phyloP scores from a whole-genome alignment of 2,888 invertebrate genomes.

The Diadromus collaris region DNA sequence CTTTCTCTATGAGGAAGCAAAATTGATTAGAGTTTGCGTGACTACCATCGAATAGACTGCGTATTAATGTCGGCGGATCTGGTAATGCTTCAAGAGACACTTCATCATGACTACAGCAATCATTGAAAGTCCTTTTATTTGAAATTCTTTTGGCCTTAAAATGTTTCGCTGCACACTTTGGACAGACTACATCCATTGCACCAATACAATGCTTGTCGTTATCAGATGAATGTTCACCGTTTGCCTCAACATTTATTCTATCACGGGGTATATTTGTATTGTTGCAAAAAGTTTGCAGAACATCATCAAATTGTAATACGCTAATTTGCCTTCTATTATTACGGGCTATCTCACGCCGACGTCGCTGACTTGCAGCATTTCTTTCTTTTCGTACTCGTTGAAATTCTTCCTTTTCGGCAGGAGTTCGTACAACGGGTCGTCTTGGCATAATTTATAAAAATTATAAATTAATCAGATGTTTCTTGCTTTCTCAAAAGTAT shows the following conservation, averaged over 20 bases:
- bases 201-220: slow-evolving; percentile 29
- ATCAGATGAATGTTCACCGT: too few relatives aligned
- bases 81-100: too few relatives aligned
- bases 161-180: slow-evolving; percentile 37
- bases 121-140: slow-evolving; percentile 12
- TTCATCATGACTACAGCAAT: too few relatives aligned
- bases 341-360: slow-evolving; percentile 15
- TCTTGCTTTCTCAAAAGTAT: too few relatives aligned
- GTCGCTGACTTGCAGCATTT: slow-evolving; percentile 29
- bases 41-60: too few relatives aligned
- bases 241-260: too few relatives aligned
- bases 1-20: too few relatives aligned
- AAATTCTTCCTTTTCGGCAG: slow-evolving; percentile 14
- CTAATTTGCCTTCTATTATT: background rate
- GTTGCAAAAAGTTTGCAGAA: background rate
- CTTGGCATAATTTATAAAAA: background rate
- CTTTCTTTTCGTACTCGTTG: slow-evolving; percentile 5
- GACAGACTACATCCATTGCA: slow-evolving; percentile 32
- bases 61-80: too few relatives aligned
- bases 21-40: too few relatives aligned
- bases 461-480: too few relatives aligned
- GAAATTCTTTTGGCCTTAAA: slow-evolving; percentile 33
- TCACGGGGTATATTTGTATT: background rate
- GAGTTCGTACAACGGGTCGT: background rate
- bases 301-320: background rate